These are phyloP conservation scores for Mobula birostris DNA, from an alignment of 2,113 vertebrate genomes.

Conservation along the genomic window DNA sequence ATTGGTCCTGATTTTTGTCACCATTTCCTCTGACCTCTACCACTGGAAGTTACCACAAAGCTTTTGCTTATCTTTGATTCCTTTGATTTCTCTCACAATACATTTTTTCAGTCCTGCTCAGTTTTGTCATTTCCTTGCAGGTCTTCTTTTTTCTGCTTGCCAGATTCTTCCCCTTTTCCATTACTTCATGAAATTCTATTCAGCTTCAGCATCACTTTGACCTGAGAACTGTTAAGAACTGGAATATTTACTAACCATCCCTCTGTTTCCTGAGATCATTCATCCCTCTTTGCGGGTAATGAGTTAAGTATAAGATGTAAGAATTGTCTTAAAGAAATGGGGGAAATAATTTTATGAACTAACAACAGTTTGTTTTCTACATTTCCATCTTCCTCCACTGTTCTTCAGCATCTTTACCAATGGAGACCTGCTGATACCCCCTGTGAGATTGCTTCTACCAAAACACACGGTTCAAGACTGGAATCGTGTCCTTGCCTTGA, in stretches of 20 bases:
- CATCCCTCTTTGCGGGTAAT: neutral
- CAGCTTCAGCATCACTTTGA: neutral
- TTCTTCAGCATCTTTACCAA: constrained; percentile 61
- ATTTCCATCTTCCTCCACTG: constrained; percentile 32
- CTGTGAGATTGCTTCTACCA: constrained; percentile 56
- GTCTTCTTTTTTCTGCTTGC: neutral
- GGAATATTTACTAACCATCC: neutral
- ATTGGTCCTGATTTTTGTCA: neutral
- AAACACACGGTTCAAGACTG: constrained; percentile 59
- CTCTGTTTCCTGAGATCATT: neutral
- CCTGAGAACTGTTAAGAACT: neutral
- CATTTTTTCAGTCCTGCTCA: neutral
- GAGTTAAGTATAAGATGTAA: neutral
- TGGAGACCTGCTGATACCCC: constrained; percentile 52
- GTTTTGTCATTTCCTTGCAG: neutral
- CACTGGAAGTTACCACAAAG: neutral
- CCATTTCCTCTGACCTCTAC: neutral
- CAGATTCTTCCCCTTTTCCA: neutral
- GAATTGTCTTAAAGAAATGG: neutral
- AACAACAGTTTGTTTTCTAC: constrained; percentile 33
- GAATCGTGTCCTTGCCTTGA: constrained; percentile 54
- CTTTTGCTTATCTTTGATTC: neutral
- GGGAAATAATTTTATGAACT: neutral
- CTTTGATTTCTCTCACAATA: neutral
- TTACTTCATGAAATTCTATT: neutral